Percentiles rank a stretch among this genome's conserved stretches.
These are phyloP conservation scores for Nephrotoma appendiculata DNA, from an alignment of 2,888 invertebrate species.

Conservation along the genomic window DNA sequence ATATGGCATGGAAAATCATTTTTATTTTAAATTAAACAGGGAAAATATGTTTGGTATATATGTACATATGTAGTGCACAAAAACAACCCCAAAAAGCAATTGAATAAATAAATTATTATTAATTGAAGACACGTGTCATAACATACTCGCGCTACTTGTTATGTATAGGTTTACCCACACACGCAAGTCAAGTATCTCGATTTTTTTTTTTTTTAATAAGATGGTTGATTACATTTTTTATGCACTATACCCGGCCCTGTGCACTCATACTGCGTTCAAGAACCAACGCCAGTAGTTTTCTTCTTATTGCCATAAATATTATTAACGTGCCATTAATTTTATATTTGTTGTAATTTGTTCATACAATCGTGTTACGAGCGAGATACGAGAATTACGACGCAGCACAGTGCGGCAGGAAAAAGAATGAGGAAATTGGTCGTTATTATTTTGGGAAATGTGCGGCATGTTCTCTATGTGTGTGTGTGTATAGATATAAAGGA, in stretches of 20 bases:
- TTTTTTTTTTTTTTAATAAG: too few relatives aligned
- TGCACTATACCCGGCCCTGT: too few relatives aligned
- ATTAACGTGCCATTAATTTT: neutral
- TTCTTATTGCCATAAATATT: neutral
- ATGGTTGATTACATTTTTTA: too few relatives aligned
- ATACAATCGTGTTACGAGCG: neutral
- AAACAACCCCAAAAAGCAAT: neutral
- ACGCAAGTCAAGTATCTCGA: too few relatives aligned
- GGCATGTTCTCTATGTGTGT: neutral
- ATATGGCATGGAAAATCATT: neutral
- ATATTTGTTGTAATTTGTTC: neutral
- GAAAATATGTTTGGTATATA: neutral
- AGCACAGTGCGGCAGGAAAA: neutral
- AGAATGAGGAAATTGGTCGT: neutral
- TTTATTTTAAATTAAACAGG: neutral
- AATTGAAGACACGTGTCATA: neutral
- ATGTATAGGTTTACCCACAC: too few relatives aligned
- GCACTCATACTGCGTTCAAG: too few relatives aligned
- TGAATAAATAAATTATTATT: neutral
- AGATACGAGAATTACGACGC: neutral
- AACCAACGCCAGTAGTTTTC: neutral
- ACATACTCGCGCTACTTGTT: too few relatives aligned
- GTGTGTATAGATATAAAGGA: neutral
- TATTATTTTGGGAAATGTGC: neutral
- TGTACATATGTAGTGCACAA: neutral